Evolutionary conservation across 1,140 invertebrate species (phyloP).

Genomic region (Ephestia elutella): DNA sequence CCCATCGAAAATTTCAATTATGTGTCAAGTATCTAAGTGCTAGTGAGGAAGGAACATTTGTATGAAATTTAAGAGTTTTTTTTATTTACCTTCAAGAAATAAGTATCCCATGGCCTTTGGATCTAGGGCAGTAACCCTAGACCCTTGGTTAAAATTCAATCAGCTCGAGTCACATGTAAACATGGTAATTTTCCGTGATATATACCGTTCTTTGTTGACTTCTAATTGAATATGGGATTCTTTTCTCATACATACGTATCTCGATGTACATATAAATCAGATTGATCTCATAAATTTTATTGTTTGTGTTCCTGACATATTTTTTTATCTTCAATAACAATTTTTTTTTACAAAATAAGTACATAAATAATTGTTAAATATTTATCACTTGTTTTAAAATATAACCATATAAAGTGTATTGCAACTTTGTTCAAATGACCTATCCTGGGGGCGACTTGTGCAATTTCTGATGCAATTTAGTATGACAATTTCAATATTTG

Average conservation of each 20-base stretch:
- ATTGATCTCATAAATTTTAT: neutral
- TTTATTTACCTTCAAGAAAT: no score
- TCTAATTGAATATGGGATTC: slow-evolving; percentile 4
- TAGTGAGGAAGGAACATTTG: no score
- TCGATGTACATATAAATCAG: neutral
- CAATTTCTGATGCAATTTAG: slow-evolving; percentile 30
- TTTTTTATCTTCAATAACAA: neutral
- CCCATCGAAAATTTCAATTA: no score
- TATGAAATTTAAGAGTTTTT: no score
- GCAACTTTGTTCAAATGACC: slow-evolving; percentile 13
- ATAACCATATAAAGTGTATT: neutral
- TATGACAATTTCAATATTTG: slow-evolving; percentile 13
- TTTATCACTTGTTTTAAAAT: neutral
- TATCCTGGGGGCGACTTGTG: slow-evolving; percentile 16
- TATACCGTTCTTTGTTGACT: slow-evolving; percentile 23
- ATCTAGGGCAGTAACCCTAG: slow-evolving; percentile 30
- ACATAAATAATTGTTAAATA: neutral
- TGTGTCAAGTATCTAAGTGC: no score
- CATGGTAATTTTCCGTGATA: slow-evolving; percentile 24
- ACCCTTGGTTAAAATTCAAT: slow-evolving; percentile 27
- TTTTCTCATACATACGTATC: neutral
- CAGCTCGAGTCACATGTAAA: slow-evolving; percentile 27
- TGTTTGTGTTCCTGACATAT: neutral
- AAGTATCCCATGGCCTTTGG: no score
- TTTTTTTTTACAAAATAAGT: neutral